Evolutionary conservation across 2,797 vertebrate species (phyloP).

Genomic region (Dermochelys coriacea): DNA sequence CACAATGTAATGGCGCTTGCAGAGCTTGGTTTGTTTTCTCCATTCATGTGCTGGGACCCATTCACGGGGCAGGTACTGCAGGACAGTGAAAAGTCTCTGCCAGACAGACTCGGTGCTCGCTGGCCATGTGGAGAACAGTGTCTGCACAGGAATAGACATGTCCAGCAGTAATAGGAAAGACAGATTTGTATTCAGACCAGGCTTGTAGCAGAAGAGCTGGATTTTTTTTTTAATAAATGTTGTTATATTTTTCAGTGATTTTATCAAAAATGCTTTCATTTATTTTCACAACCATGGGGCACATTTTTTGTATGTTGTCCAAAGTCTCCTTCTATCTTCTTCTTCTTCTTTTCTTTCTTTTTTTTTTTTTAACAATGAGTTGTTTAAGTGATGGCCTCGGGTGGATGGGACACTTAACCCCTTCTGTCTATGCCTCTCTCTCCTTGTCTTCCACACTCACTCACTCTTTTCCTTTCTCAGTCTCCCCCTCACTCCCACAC

Average conservation of each 20-base stretch:
- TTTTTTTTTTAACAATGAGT: neutral
- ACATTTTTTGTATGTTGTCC: conserved; percentile 59
- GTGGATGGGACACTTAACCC: neutral
- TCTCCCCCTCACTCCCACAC: neutral
- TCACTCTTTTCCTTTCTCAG: neutral
- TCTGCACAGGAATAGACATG: conserved; percentile 55
- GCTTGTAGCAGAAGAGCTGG: neutral
- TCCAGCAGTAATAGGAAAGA: conserved; percentile 61
- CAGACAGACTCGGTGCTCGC: neutral
- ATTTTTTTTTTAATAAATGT: conserved; percentile 70
- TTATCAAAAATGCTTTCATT: conserved; percentile 70
- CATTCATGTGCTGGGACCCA: neutral
- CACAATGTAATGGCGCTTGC: neutral
- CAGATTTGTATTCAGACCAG: conserved; percentile 40
- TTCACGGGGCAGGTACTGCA: neutral
- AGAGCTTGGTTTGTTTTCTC: neutral
- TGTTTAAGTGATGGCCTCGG: neutral
- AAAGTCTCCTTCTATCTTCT: neutral
- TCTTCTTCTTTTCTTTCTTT: fast-evolving
- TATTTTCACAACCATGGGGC: conserved; percentile 65
- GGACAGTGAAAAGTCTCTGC: neutral
- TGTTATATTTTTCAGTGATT: conserved; percentile 74
- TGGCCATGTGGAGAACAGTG: conserved; percentile 45
- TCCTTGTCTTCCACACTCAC: too few relatives aligned
- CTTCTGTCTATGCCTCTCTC: neutral